A percentile compares a stretch with the other conserved stretches of the same genome.
phyloP scores from a whole-genome alignment of 2,797 vertebrate species.

The Periophthalmus magnuspinnatus region DNA sequence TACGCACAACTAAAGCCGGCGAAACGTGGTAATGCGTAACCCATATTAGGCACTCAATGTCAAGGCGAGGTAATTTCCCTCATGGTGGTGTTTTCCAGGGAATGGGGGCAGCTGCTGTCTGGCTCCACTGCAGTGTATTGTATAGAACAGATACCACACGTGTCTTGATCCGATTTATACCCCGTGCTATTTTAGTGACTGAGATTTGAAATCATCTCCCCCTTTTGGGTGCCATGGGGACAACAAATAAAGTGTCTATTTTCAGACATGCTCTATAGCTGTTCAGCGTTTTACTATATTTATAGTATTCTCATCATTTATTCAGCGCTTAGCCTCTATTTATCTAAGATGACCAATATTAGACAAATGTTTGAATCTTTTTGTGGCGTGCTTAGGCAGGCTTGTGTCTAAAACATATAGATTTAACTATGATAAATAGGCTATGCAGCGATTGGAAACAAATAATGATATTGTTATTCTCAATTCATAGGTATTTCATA shows the following conservation, averaged over 20 bases:
- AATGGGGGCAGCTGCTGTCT: slow-evolving; percentile 50
- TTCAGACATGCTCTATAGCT: not conserved
- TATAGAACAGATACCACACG: slow-evolving; percentile 39
- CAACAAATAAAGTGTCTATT: not conserved
- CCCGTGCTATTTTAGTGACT: slow-evolving; percentile 12
- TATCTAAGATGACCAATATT: not conserved
- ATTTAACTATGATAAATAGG: not conserved
- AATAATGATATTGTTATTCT: not conserved
- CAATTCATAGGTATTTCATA: not conserved
- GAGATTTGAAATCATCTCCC: not conserved
- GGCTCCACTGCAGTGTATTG: slow-evolving; percentile 36
- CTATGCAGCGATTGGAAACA: not conserved
- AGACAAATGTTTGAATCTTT: not conserved
- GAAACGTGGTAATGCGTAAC: slow-evolving; percentile 19
- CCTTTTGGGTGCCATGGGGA: not conserved
- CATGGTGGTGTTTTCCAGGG: slow-evolving; percentile 65
- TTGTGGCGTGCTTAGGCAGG: not conserved
- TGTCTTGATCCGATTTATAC: slow-evolving; percentile 31
- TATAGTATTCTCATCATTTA: not conserved
- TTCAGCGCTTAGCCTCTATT: not conserved
- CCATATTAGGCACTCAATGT: slow-evolving; percentile 67
- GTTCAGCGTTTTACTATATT: not conserved
- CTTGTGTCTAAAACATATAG: not conserved
- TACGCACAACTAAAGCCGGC: not conserved
- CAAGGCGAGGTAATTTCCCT: slow-evolving; percentile 68